Percentiles rank a stretch among this genome's conserved stretches.
phyloP scores from a whole-genome alignment of 2,113 vertebrate species.

The Rhea americana region DNA sequence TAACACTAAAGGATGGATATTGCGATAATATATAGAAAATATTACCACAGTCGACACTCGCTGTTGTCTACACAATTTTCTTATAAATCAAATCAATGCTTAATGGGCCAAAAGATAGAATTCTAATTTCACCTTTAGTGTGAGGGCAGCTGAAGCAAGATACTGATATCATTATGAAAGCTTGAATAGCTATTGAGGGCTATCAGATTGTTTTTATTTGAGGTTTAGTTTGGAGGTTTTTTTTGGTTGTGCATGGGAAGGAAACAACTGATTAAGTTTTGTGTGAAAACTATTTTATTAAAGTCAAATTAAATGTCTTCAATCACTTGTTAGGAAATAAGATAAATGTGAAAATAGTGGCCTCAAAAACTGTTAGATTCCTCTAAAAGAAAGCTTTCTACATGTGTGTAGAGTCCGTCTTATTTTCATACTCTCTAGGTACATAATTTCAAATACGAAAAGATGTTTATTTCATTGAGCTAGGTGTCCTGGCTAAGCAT shows the following conservation, averaged over 20 bases:
- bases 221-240: not conserved
- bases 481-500: not conserved
- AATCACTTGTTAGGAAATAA: not conserved
- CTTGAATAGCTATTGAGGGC: not conserved
- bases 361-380: not conserved
- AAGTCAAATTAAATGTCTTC: constrained; percentile 6
- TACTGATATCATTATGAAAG: not conserved
- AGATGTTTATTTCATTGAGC: not conserved
- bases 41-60: not conserved
- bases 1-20: not conserved
- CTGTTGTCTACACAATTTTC: not conserved
- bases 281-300: not conserved
- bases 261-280: not conserved
- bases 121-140: not conserved
- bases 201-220: not conserved
- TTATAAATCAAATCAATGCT: not conserved
- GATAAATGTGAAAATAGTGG: not conserved
- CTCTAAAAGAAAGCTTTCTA: not conserved
- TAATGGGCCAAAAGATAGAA: not conserved
- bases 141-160: not conserved
- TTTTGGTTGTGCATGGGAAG: not conserved
- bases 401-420: not conserved
- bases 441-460: not conserved
- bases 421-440: not conserved
- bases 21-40: not conserved